These are phyloP conservation scores for Agapetus fuscipes DNA, from an alignment of 2,888 invertebrate species.

Conservation along the genomic window DNA sequence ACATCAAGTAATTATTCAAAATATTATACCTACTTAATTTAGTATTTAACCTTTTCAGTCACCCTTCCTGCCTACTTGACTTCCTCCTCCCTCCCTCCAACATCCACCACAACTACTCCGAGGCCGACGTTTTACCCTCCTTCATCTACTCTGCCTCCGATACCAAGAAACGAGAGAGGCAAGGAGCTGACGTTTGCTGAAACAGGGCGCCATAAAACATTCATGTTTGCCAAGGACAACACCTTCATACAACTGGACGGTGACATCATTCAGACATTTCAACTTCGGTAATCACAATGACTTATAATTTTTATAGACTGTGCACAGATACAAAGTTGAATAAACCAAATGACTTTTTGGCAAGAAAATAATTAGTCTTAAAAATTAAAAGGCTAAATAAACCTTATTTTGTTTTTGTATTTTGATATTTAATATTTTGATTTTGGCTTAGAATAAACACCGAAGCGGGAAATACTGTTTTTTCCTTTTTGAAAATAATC, in stretches of 20 bases:
- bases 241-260: constrained; percentile 87
- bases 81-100: constrained; percentile 39
- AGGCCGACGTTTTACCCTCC: constrained; percentile 33
- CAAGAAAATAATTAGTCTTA: background rate
- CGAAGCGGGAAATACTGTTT: too few relatives aligned
- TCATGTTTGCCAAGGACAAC: constrained; percentile 85
- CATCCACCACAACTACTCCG: constrained; percentile 35
- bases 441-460: too few relatives aligned
- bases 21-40: too few relatives aligned
- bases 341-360: too few relatives aligned
- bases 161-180: constrained; percentile 66
- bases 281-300: constrained; percentile 64
- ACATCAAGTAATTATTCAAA: too few relatives aligned
- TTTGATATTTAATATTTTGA: too few relatives aligned
- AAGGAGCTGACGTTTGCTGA: constrained; percentile 77
- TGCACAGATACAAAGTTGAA: background rate
- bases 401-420: constrained; percentile 1
- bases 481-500: too few relatives aligned
- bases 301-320: background rate
- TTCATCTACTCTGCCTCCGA: constrained; percentile 46
- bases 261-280: constrained; percentile 82
- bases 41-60: constrained; percentile 24
- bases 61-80: constrained; percentile 30
- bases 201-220: constrained; percentile 75
- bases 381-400: background rate